Evolutionary conservation across 2,888 invertebrate species (phyloP).

Genomic region (Lordiphosa andalusiaca): DNA sequence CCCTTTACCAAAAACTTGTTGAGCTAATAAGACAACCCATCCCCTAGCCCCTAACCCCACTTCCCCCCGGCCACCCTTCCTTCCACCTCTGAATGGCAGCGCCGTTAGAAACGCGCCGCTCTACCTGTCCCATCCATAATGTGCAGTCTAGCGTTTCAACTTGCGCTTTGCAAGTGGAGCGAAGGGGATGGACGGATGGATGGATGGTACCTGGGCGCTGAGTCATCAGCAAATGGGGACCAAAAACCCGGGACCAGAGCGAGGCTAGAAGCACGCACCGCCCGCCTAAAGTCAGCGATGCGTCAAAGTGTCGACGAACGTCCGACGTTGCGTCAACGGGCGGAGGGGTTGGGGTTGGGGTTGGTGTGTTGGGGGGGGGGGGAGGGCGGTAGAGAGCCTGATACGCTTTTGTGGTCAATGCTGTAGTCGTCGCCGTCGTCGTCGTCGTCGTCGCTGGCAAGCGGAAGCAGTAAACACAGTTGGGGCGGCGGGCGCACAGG

Average conservation of each 20-base stretch:
- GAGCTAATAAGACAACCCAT: no score
- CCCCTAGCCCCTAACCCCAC: no score
- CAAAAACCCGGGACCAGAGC: constrained; percentile 5
- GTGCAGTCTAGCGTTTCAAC: constrained; percentile 59
- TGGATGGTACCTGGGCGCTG: constrained; percentile 33
- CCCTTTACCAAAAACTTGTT: no score
- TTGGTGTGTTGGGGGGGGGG: constrained; percentile 16
- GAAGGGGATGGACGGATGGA: constrained; percentile 2
- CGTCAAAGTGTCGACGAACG: constrained; percentile 72
- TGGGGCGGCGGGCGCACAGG: constrained; percentile 51
- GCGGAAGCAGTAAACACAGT: constrained; percentile 66
- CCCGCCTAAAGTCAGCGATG: constrained; percentile 60
- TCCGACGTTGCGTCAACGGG: constrained; percentile 25
- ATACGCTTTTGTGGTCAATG: constrained; percentile 64
- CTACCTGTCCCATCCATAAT: no score
- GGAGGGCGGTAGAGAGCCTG: constrained; percentile 17
- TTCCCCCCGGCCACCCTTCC: no score
- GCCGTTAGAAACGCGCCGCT: no score
- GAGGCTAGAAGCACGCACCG: constrained; percentile 28
- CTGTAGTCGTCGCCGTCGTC: constrained; percentile 19
- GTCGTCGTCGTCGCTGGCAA: constrained; percentile 25
- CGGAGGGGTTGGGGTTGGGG: no score
- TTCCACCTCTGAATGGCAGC: background rate
- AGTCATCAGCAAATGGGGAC: constrained; percentile 44
- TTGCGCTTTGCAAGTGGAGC: background rate